A percentile compares a stretch with the other conserved stretches of the same genome.
These are phyloP conservation scores for Halocynthia roretzi DNA, from an alignment of 23 tunicate genomes.

Conservation along the genomic window DNA sequence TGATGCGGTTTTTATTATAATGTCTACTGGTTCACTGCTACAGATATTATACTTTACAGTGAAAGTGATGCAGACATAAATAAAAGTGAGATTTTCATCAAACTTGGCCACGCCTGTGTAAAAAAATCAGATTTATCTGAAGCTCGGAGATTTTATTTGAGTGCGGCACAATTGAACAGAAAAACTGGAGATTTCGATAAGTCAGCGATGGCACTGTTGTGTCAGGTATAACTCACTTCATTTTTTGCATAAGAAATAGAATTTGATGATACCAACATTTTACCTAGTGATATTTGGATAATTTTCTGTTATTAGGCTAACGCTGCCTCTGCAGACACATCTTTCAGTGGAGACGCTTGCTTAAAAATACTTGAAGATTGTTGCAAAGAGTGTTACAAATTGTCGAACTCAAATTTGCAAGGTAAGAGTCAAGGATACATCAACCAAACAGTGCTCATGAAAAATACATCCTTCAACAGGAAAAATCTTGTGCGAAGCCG, in stretches of 20 bases:
- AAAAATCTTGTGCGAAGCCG: slow-evolving; percentile 43
- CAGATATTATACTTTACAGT: too few species aligned
- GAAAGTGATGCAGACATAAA: not conserved
- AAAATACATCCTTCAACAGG: slow-evolving; percentile 14
- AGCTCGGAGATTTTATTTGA: slow-evolving; percentile 1
- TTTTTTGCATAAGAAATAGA: not conserved
- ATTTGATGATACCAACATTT: not conserved
- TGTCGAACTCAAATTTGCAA: not conserved
- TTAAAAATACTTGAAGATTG: not conserved
- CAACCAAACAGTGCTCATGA: not conserved
- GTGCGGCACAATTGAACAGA: slow-evolving; percentile 4
- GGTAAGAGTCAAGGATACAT: not conserved
- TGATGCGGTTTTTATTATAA: too few species aligned
- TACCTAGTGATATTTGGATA: not conserved
- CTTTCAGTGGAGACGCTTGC: slow-evolving; percentile 1
- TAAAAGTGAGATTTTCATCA: slow-evolving; percentile 1
- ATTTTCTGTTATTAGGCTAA: not conserved
- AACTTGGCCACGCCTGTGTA: not conserved
- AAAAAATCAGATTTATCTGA: slow-evolving; percentile 1
- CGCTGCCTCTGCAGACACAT: not conserved
- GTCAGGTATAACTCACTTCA: not conserved
- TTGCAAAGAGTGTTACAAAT: not conserved
- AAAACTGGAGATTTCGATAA: not conserved
- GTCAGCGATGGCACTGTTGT: not conserved
- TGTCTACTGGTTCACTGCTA: too few species aligned